These are phyloP conservation scores for Drosophila phalerata DNA, from an alignment of 2,888 invertebrate species.

Conservation along the genomic window DNA sequence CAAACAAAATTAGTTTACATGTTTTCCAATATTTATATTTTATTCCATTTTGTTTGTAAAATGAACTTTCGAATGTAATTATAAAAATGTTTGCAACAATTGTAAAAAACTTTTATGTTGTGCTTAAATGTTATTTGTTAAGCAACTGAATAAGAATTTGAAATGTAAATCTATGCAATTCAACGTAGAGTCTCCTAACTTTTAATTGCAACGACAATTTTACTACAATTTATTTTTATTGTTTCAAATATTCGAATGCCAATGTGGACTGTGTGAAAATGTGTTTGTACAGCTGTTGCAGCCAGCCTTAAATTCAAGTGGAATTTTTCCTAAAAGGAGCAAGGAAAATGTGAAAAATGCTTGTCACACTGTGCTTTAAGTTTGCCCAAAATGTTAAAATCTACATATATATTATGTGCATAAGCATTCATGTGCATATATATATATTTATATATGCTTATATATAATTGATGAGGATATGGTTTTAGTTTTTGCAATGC, in stretches of 20 bases:
- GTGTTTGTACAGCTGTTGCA: conserved; percentile 62
- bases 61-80: background rate
- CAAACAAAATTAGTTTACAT: background rate
- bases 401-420: too few species aligned
- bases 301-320: conserved; percentile 8
- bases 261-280: background rate
- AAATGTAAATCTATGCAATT: conserved; percentile 37
- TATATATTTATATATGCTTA: too few species aligned
- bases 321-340: conserved; percentile 18
- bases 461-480: conserved; percentile 55
- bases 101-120: background rate
- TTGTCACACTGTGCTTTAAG: conserved; percentile 32
- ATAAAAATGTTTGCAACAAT: background rate
- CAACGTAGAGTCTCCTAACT: background rate
- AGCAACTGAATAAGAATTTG: conserved; percentile 14
- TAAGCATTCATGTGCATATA: too few species aligned
- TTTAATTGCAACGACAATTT: conserved; percentile 34
- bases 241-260: conserved; percentile 15
- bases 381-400: conserved; percentile 3
- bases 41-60: background rate
- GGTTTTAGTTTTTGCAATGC: conserved; percentile 21
- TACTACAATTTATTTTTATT: conserved; percentile 29
- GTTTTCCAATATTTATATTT: background rate
- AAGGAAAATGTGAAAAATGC: conserved; percentile 13
- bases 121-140: background rate